Conservation (phyloP, 2,113 vertebrate species). For the Accipiter cooperii region DNA sequence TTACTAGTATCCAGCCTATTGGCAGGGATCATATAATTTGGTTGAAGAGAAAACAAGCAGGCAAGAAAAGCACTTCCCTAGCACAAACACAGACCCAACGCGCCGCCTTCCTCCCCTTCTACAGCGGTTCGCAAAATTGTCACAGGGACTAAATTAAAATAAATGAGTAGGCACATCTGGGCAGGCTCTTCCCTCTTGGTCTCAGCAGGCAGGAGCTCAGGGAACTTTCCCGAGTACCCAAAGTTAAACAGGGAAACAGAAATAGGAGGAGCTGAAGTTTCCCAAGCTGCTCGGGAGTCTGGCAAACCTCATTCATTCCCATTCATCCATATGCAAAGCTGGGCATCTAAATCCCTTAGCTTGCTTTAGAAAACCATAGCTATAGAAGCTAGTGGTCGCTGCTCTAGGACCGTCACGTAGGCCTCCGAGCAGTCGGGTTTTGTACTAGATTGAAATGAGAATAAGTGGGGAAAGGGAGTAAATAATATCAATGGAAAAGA, state of each 20-base stretch:
- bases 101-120: background rate
- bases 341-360: background rate
- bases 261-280: background rate
- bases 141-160: background rate
- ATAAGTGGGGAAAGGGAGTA: background rate
- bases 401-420: background rate
- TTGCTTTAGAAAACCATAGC: fast-evolving
- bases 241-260: background rate
- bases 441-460: background rate
- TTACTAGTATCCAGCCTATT: background rate
- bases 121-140: fast-evolving
- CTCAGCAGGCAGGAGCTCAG: background rate
- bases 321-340: background rate
- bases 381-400: fast-evolving
- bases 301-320: background rate
- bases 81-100: background rate
- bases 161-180: fast-evolving
- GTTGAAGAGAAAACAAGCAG: background rate
- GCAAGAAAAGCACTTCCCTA: background rate
- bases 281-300: background rate
- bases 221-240: background rate
- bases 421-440: background rate
- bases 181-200: background rate
- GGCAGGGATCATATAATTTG: background rate
- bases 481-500: background rate